Percentiles rank a stretch among this genome's conserved stretches.
Evolutionary conservation across 1,140 invertebrate genomes (phyloP).

Genomic region (Antheraea pernyi): DNA sequence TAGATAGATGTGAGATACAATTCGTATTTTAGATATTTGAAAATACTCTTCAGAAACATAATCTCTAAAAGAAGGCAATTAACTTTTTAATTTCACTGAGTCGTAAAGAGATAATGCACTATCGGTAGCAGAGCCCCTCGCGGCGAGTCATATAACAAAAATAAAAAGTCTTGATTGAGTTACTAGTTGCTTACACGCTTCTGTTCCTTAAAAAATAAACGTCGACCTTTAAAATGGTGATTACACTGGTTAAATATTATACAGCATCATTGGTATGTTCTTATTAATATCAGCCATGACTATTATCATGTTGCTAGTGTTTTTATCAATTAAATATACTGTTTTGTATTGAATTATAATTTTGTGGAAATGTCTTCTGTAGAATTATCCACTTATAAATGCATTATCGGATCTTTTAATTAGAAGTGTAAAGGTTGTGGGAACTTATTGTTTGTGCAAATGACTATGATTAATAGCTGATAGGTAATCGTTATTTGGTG

Average conservation of each 20-base stretch:
- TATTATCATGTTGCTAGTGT: too few species aligned
- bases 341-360: background rate
- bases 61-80: constrained; percentile 12
- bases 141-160: background rate
- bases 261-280: background rate
- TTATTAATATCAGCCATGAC: background rate
- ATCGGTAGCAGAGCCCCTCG: background rate
- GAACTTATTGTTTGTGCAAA: too few species aligned
- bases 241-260: background rate
- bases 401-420: too few species aligned
- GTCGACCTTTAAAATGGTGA: background rate
- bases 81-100: constrained; percentile 13
- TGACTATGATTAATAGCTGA: too few species aligned
- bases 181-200: background rate
- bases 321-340: too few species aligned
- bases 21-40: constrained; percentile 2
- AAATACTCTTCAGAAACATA: background rate
- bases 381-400: too few species aligned
- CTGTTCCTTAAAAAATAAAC: background rate
- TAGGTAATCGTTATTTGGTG: too few species aligned
- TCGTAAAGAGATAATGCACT: background rate
- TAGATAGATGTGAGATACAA: constrained; percentile 5
- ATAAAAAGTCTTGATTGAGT: constrained; percentile 3
- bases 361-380: background rate
- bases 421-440: too few species aligned